A percentile compares a stretch with the other conserved stretches of the same genome.
Evolutionary conservation across 2,888 invertebrate genomes (phyloP).

Genomic region (Drosophila incognita): DNA sequence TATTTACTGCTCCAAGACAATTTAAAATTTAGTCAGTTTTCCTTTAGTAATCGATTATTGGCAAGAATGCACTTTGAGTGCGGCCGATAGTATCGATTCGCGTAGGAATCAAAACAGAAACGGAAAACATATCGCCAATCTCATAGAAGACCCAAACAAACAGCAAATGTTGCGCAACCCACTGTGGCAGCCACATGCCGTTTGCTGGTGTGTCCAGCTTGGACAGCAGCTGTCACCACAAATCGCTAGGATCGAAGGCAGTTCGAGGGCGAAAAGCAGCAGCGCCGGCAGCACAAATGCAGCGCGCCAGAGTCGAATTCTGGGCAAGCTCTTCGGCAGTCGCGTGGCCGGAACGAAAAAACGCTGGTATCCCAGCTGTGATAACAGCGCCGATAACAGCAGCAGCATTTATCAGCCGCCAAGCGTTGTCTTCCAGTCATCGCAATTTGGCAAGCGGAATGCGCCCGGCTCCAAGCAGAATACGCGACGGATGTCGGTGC

Average conservation of each 20-base stretch:
- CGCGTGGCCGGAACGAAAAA: slow-evolving; percentile 81
- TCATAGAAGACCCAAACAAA: neutral
- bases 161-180: slow-evolving; percentile 52
- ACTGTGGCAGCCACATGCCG: slow-evolving; percentile 20
- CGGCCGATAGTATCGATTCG: neutral
- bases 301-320: slow-evolving; percentile 76
- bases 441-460: slow-evolving; percentile 61
- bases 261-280: slow-evolving; percentile 14
- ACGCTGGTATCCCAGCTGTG: slow-evolving; percentile 77
- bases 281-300: slow-evolving; percentile 26
- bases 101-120: neutral
- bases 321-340: slow-evolving; percentile 82
- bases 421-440: slow-evolving; percentile 52
- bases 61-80: neutral
- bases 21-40: neutral
- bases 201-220: neutral
- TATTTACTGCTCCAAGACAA: neutral
- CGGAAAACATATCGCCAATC: neutral
- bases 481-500: slow-evolving; percentile 87
- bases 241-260: slow-evolving; percentile 8
- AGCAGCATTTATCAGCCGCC: slow-evolving; percentile 28
- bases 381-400: slow-evolving; percentile 11
- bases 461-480: slow-evolving; percentile 85
- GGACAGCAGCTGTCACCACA: slow-evolving; percentile 2
- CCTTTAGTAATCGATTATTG: neutral